These are phyloP conservation scores for Cinclus mexicanus DNA, from an alignment of 2,113 vertebrate genomes.

Conservation along the genomic window DNA sequence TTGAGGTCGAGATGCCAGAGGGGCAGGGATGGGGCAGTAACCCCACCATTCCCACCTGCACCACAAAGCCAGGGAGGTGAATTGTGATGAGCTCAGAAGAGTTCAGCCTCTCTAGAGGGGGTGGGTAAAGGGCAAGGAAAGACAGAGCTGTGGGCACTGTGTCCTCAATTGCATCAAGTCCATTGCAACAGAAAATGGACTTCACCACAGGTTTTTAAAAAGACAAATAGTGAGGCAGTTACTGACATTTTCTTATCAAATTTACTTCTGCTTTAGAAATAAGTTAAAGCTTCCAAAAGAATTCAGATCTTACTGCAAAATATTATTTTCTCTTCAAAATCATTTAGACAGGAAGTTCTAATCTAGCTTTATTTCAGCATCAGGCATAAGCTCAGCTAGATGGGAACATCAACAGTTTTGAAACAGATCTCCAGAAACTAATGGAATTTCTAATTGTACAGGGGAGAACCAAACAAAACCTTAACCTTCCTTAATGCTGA, in stretches of 20 bases:
- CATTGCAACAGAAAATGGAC: background rate
- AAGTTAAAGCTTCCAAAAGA: background rate
- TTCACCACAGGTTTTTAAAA: background rate
- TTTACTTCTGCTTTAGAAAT: background rate
- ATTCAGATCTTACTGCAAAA: background rate
- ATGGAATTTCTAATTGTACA: background rate
- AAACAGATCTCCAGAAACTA: background rate
- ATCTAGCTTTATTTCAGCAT: background rate
- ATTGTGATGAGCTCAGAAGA: background rate
- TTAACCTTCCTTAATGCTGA: background rate
- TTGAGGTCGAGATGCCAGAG: background rate
- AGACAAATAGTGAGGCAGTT: background rate
- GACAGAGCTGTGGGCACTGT: accelerated
- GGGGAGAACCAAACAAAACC: background rate
- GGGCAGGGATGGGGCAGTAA: background rate
- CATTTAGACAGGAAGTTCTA: background rate
- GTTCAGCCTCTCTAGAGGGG: background rate
- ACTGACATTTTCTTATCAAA: background rate
- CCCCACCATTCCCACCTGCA: background rate
- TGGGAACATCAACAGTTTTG: background rate
- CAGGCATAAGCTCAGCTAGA: background rate
- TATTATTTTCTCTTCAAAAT: background rate
- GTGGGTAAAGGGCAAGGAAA: background rate
- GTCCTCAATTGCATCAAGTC: background rate
- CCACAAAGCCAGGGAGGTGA: background rate